phyloP scores from a whole-genome alignment of 2,888 invertebrate genomes.

The Tridacna crocea region DNA sequence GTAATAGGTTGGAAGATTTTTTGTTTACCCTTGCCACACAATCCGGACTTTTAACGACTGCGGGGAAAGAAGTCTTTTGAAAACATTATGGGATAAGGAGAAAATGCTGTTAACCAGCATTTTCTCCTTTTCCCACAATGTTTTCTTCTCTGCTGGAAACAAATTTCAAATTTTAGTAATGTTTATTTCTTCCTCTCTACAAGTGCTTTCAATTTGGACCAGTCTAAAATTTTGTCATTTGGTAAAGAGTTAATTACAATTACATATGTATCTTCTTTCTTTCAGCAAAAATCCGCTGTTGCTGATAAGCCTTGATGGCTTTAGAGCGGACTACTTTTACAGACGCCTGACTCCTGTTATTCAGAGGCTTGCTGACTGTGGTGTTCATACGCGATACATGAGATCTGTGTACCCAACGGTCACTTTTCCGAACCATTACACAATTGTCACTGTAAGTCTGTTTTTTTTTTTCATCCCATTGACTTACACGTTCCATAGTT shows the following conservation, averaged over 20 bases:
- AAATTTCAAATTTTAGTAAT: no score
- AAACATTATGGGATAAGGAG: neutral
- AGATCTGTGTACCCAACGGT: conserved; percentile 77
- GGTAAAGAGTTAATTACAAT: no score
- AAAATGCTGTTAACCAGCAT: no score
- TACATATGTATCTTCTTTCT: neutral
- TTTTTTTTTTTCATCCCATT: neutral
- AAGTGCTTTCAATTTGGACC: no score
- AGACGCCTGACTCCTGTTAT: conserved; percentile 72
- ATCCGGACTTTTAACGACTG: neutral
- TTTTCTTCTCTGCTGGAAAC: no score
- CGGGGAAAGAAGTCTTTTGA: neutral
- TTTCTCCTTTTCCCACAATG: no score
- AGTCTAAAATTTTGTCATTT: no score
- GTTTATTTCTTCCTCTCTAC: no score
- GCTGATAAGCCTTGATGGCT: conserved; percentile 79
- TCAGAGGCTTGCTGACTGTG: conserved; percentile 70
- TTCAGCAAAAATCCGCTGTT: conserved; percentile 71
- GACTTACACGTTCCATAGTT: neutral
- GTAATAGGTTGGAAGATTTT: no score
- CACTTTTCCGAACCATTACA: conserved; percentile 81
- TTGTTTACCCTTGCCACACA: neutral
- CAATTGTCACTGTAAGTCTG: conserved; percentile 77
- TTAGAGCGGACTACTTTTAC: conserved; percentile 75
- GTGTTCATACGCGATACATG: conserved; percentile 74